Evolutionary conservation across 2,888 invertebrate genomes (phyloP).

Genomic region (Xanthostigma xanthostigma): DNA sequence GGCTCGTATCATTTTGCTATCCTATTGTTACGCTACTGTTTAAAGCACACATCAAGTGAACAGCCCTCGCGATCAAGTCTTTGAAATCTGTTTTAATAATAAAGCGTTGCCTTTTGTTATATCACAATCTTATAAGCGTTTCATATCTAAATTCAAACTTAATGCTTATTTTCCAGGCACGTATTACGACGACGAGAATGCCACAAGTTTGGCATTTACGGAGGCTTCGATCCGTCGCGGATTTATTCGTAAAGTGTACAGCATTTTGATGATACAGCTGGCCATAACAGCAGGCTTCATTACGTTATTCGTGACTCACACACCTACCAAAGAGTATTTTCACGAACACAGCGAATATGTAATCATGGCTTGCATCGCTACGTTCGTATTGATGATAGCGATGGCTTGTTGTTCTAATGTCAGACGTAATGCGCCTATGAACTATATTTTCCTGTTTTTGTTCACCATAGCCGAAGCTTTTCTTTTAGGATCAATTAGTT

Average conservation of each 20-base stretch:
- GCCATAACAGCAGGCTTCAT: conserved; percentile 65
- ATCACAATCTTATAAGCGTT: too few relatives aligned
- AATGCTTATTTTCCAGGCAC: too few relatives aligned
- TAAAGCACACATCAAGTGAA: too few relatives aligned
- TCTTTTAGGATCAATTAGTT: conserved; percentile 35
- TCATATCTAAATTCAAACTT: too few relatives aligned
- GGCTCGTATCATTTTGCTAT: too few relatives aligned
- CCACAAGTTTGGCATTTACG: conserved; percentile 55
- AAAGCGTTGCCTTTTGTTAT: too few relatives aligned
- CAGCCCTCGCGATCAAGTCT: too few relatives aligned
- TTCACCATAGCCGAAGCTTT: conserved; percentile 39
- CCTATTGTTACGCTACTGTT: too few relatives aligned
- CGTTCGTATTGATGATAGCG: conserved; percentile 35
- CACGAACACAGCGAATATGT: conserved; percentile 8
- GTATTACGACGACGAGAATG: conserved; percentile 19
- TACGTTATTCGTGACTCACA: conserved; percentile 55
- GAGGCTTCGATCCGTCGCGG: conserved; percentile 55
- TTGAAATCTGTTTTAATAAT: too few relatives aligned
- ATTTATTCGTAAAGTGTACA: conserved; percentile 70
- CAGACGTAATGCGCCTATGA: conserved; percentile 40
- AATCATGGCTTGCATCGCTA: conserved; percentile 28
- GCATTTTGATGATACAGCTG: conserved; percentile 72
- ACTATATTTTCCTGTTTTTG: conserved; percentile 40
- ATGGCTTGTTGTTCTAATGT: conserved; percentile 45
- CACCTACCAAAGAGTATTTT: conserved; percentile 45